Conservation (phyloP, 1,140 invertebrate species). For the Megathymus violae region DNA sequence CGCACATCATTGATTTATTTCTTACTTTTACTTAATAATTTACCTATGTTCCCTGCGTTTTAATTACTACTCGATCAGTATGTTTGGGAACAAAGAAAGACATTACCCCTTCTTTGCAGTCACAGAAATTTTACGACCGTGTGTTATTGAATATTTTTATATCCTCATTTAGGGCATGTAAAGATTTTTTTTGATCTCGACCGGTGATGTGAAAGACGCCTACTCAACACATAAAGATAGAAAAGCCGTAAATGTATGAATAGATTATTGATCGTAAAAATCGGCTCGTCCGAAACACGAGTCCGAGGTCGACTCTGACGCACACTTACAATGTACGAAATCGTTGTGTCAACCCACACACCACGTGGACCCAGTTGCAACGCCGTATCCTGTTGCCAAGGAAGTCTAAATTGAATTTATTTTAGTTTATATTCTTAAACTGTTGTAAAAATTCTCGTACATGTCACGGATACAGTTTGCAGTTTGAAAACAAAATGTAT, state of each 20-base stretch:
- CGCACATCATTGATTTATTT: too few relatives aligned
- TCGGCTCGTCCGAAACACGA: conserved; percentile 36
- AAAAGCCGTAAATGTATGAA: conserved; percentile 39
- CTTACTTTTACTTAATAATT: too few relatives aligned
- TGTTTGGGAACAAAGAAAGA: too few relatives aligned
- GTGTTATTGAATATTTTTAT: not conserved
- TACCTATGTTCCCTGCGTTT: too few relatives aligned
- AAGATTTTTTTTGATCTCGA: conserved; percentile 1
- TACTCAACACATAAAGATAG: conserved; percentile 27
- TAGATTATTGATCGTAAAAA: conserved; percentile 50
- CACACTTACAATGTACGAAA: conserved; percentile 44
- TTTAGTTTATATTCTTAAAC: conserved; percentile 26
- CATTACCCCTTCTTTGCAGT: not conserved
- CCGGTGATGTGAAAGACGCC: conserved; percentile 23
- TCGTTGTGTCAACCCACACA: conserved; percentile 47
- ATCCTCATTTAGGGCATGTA: conserved; percentile 10
- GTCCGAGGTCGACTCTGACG: conserved; percentile 60
- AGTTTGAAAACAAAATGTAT: too few relatives aligned
- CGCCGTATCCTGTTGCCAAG: conserved; percentile 39
- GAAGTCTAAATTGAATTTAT: conserved; percentile 25
- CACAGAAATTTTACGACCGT: not conserved
- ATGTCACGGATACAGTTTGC: too few relatives aligned
- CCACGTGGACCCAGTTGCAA: conserved; percentile 30
- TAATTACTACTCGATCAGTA: not conserved
- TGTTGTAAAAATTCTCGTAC: conserved; percentile 33